Percentiles rank a stretch among this genome's conserved stretches.
phyloP scores from a whole-genome alignment of 2,113 vertebrate genomes.

The Rousettus leschenaultii region DNA sequence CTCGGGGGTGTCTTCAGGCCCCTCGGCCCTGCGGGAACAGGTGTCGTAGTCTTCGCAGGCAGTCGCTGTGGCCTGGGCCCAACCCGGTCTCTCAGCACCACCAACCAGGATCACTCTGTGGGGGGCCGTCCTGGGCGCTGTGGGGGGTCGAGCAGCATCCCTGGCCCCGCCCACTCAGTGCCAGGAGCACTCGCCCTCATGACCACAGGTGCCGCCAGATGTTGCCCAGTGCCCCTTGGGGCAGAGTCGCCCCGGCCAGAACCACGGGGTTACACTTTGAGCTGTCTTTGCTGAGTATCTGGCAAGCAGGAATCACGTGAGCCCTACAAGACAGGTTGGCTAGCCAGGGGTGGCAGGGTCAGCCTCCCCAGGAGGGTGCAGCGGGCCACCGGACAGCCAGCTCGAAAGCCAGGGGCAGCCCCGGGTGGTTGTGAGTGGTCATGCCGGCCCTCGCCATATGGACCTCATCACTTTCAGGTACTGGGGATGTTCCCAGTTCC shows the following conservation, averaged over 20 bases:
- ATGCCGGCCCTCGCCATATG: accelerated
- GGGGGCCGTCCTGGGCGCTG: not conserved
- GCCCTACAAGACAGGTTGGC: not conserved
- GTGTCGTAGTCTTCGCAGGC: not conserved
- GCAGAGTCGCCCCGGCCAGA: not conserved
- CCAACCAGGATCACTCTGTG: accelerated
- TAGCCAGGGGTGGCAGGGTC: not conserved
- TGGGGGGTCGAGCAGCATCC: not conserved
- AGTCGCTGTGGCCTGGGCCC: not conserved
- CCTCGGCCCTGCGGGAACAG: not conserved
- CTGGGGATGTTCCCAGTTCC: not conserved
- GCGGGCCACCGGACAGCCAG: accelerated
- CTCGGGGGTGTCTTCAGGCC: not conserved
- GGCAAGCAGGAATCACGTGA: not conserved
- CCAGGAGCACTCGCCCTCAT: not conserved
- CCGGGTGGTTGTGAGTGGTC: not conserved
- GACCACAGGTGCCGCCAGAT: not conserved
- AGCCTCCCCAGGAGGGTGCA: not conserved
- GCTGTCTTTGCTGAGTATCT: not conserved
- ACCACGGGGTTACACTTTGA: not conserved
- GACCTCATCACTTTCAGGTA: not conserved
- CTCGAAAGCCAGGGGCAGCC: not conserved
- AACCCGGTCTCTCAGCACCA: not conserved
- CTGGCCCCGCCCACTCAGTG: not conserved
- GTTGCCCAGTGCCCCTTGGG: not conserved